Conservation (phyloP, 2,113 vertebrate genomes). For the Saccopteryx leptura region DNA sequence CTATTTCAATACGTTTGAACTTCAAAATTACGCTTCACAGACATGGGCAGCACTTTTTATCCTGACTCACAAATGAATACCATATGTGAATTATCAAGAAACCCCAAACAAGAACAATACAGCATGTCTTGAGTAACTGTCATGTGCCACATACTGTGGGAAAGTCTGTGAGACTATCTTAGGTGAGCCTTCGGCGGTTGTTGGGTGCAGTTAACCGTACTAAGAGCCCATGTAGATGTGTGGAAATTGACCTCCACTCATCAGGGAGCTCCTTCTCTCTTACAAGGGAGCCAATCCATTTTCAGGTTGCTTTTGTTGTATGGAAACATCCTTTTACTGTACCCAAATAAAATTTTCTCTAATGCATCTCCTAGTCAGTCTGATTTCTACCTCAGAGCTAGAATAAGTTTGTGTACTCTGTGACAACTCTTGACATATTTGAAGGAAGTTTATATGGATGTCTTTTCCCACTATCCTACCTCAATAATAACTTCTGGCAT, state of each 20-base stretch:
- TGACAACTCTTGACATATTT: conserved; percentile 38
- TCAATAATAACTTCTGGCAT: background rate
- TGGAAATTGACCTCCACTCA: background rate
- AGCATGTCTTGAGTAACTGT: background rate
- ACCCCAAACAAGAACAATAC: background rate
- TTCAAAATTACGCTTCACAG: conserved; percentile 32
- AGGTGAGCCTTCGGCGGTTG: background rate
- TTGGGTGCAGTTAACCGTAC: background rate
- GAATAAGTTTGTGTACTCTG: conserved; percentile 47
- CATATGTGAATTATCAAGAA: conserved; percentile 1
- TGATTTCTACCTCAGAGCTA: conserved; percentile 33
- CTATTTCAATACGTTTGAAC: conserved; percentile 7
- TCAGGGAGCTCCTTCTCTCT: background rate
- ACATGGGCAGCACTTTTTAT: background rate
- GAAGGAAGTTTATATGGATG: conserved; percentile 6
- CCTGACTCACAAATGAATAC: background rate
- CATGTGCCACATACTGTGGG: background rate
- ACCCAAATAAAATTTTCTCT: conserved; percentile 43
- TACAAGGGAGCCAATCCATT: background rate
- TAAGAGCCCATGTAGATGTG: background rate
- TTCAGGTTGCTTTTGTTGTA: conserved; percentile 46
- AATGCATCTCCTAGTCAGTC: conserved; percentile 49
- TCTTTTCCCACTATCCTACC: background rate
- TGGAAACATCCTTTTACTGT: conserved; percentile 50
- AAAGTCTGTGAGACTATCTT: background rate